Conservation (phyloP, 2,888 invertebrate genomes). For the Dryobotodes eremita region DNA sequence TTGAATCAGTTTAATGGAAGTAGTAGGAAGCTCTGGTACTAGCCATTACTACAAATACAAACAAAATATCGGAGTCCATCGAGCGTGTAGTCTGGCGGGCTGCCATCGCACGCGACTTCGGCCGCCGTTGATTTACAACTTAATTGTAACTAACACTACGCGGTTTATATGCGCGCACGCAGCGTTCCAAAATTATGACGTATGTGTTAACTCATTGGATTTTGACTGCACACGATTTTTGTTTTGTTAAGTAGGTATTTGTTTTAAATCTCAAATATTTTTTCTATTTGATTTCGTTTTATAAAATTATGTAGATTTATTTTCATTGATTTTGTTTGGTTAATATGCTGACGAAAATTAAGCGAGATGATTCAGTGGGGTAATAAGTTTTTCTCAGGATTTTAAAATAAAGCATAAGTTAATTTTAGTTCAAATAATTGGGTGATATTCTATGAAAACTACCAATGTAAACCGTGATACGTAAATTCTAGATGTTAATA, state of each 20-base stretch:
- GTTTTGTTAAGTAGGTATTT: neutral
- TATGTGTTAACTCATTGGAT: conserved; percentile 21
- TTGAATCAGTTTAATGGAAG: conserved; percentile 31
- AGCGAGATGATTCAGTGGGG: neutral
- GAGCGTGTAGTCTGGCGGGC: conserved; percentile 60
- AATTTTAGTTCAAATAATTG: neutral
- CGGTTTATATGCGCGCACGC: conserved; percentile 34
- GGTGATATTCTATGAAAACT: conserved; percentile 4
- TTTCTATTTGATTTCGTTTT: neutral
- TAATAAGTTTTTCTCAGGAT: neutral
- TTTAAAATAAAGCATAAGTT: neutral
- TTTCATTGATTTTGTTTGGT: neutral
- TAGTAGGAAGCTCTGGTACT: conserved; percentile 19
- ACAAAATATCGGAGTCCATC: conserved; percentile 46
- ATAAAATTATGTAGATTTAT: neutral
- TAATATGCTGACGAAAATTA: neutral
- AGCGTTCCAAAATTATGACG: conserved; percentile 18
- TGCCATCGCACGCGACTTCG: conserved; percentile 62
- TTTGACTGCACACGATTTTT: conserved; percentile 9
- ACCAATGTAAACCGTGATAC: neutral
- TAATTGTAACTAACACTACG: conserved; percentile 64
- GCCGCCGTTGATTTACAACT: conserved; percentile 65
- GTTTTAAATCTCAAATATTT: neutral
- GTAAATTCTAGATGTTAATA: conserved; percentile 6
- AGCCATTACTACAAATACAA: conserved; percentile 40